Evolutionary conservation across 37 sponge, comb jelly and placozoan species (phyloP).

Genomic region (Spongilla lacustris): DNA sequence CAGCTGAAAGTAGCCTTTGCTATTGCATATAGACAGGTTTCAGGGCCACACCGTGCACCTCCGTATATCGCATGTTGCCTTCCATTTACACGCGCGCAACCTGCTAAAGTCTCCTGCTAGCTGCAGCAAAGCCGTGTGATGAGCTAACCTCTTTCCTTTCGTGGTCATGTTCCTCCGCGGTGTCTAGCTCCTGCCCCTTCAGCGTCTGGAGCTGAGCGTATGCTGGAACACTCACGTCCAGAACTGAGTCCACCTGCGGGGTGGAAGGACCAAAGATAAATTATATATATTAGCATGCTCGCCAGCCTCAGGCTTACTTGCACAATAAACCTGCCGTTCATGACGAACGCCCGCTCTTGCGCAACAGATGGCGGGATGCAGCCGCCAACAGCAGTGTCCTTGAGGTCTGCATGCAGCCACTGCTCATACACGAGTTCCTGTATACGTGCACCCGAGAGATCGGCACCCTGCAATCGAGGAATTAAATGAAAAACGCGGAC

Average conservation of each 20-base stretch:
- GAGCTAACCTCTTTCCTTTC: background rate
- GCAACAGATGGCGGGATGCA: constrained; percentile 27
- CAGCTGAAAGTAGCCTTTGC: too few relatives aligned
- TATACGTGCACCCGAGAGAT: background rate
- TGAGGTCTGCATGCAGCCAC: constrained; percentile 62
- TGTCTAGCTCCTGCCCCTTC: constrained; percentile 48
- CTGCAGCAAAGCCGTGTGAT: too few relatives aligned
- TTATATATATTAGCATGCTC: too few relatives aligned
- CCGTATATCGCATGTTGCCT: too few relatives aligned
- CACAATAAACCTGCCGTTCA: constrained; percentile 25
- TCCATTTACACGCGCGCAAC: too few relatives aligned
- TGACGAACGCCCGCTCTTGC: background rate
- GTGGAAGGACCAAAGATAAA: background rate
- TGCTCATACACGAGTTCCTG: constrained; percentile 58
- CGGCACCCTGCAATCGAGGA: constrained; percentile 8
- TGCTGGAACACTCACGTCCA: constrained; percentile 63
- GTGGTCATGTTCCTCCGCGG: background rate
- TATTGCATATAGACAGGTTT: too few relatives aligned
- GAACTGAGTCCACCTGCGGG: constrained; percentile 59
- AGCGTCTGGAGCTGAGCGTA: constrained; percentile 66
- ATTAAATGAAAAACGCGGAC: too few relatives aligned
- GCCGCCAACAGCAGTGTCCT: constrained; percentile 3
- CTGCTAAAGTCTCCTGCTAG: too few relatives aligned
- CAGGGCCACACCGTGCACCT: too few relatives aligned
- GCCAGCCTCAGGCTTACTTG: too few relatives aligned